These are phyloP conservation scores for Dallia pectoralis DNA, from an alignment of 2,797 vertebrate species.

Conservation along the genomic window DNA sequence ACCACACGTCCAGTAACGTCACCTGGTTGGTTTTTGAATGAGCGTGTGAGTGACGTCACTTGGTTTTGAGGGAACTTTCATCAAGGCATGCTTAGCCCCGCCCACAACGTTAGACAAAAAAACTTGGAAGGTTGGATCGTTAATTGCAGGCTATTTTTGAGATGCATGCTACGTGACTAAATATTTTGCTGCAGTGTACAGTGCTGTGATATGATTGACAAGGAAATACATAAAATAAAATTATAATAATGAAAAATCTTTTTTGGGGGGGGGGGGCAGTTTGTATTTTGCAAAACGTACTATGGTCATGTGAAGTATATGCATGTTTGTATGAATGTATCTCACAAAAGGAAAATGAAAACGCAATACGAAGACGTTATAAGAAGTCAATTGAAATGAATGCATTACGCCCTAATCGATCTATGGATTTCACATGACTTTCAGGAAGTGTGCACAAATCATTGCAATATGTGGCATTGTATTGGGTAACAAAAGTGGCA, in stretches of 20 bases:
- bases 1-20: slow-evolving; percentile 11
- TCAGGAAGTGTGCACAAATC: too few relatives aligned
- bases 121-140: background rate
- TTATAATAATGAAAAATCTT: background rate
- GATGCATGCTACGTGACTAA: background rate
- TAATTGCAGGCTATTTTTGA: background rate
- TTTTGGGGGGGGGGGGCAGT: too few relatives aligned
- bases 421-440: too few relatives aligned
- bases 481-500: too few relatives aligned
- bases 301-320: background rate
- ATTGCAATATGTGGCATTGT: too few relatives aligned
- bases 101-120: background rate
- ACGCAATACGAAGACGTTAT: too few relatives aligned
- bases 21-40: slow-evolving; percentile 19
- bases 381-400: too few relatives aligned
- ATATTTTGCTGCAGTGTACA: background rate
- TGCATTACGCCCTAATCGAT: too few relatives aligned
- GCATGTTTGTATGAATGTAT: too few relatives aligned
- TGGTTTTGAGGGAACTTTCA: slow-evolving; percentile 17
- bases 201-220: background rate
- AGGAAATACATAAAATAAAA: background rate
- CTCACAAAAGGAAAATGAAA: too few relatives aligned
- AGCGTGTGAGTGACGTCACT: slow-evolving; percentile 1
- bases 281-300: background rate
- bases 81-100: slow-evolving; percentile 54